A percentile compares a stretch with the other conserved stretches of the same genome.
Conservation (phyloP, 2,888 invertebrate species). For the Linnaemya tessellans region DNA sequence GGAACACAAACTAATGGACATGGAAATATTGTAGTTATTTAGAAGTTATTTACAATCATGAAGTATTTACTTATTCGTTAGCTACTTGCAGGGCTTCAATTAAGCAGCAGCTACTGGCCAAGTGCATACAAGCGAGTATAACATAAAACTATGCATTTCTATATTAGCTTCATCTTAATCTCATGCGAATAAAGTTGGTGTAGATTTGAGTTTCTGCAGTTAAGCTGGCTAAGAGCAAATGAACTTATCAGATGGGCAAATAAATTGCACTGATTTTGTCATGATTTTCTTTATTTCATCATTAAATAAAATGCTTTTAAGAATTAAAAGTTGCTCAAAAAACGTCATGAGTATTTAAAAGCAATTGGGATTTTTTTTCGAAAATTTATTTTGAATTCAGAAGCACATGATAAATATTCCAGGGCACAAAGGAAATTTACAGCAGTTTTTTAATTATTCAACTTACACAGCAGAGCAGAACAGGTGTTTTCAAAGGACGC, state of each 20-base stretch:
- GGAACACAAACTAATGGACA: slow-evolving; percentile 2
- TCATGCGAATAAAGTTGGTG: not conserved
- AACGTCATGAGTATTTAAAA: too few species aligned
- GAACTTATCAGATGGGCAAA: not conserved
- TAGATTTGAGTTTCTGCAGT: not conserved
- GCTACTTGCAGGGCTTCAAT: slow-evolving; percentile 32
- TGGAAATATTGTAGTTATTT: not conserved
- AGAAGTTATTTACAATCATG: slow-evolving; percentile 4
- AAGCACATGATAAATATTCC: too few species aligned
- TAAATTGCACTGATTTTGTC: not conserved
- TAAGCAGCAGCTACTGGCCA: not conserved
- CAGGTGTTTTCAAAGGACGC: too few species aligned
- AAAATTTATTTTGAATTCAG: too few species aligned
- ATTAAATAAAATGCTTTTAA: not conserved
- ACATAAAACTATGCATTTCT: not conserved
- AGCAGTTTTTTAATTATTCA: too few species aligned
- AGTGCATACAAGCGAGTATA: too few species aligned
- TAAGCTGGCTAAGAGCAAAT: slow-evolving; percentile 1
- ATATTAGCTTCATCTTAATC: not conserved
- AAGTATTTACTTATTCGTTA: slow-evolving; percentile 7
- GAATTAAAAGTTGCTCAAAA: too few species aligned
- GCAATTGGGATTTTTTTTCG: too few species aligned
- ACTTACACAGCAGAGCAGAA: too few species aligned
- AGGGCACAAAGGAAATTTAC: too few species aligned
- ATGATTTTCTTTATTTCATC: too few species aligned